Base-by-base conservation (phyloP, 2,113 vertebrate genomes). In the Phrynocephalus versicolor region DNA sequence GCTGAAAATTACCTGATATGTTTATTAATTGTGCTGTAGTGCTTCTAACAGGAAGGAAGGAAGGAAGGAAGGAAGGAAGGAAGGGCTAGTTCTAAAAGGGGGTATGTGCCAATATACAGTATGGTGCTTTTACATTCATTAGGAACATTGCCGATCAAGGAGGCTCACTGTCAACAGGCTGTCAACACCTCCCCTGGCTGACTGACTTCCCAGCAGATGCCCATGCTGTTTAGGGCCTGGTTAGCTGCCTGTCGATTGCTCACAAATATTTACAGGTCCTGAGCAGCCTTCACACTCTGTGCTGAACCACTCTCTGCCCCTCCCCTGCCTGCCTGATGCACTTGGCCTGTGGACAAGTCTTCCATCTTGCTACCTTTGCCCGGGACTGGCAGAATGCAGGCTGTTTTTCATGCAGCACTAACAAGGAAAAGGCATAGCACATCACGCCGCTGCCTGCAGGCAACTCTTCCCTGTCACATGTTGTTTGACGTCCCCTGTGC, bases 191-290 rank as follows among this genome's bases (percentile, higher is more conserved):
- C 90, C 92, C 72, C 3, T 90, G 85, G 83, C 91, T 86, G 88
- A 80, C 16, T 93, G 93, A 92, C 92, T 91, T 94, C 92, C 90
- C 83, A 57, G 41, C 35, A 85, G 87, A 83, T 85, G 57, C 6
- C 30, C 89, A 84, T 78, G 0, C 3, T 16, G 37, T 81, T 57
- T 83, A 90, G 87, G 72, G 89, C 58, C 45, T 62, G 70, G 79
- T 84, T 4, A 57, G 14, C 89, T 64, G 23, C 89, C 83, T 87
- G 77, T 81, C 85, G 51, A 16, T 2, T 0, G 0, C 51, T 55
- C 39, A 75, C 88, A 85, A 90, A 85, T 74, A 72, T 88, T 90
- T 90, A 73, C 83, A 67, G 74, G 33, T 25, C 27, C 35, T 3
- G 3, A 14, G 27, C 78, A 30, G 37, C 69, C 71, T 90, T 65